Evolutionary conservation across 1,140 invertebrate species (phyloP), one percentile per base, ranked within the genome.

Genomic region (Trigoniulus corallinus): DNA sequence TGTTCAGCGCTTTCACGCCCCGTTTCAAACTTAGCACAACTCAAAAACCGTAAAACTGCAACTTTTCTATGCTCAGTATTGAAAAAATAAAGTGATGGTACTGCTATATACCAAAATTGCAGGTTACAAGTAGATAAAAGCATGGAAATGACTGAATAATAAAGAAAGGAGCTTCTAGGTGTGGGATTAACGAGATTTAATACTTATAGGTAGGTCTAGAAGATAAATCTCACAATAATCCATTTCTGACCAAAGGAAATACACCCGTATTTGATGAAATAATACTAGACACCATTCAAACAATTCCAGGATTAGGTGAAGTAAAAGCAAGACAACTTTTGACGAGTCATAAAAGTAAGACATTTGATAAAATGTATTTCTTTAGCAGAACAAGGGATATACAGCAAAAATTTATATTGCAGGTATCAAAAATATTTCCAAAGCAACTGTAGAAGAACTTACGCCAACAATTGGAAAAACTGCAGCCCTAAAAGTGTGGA

Each of bases 291-390:
- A 27, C 45, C 10, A 10, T 47, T 22, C 20, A 12, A 21, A 12
- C 10, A 10, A 48, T 48, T 10, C 25, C 25, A 48, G n/a, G 29
- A 3, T 13, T 48, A 10, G 47, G 47, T 18, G 25, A 27, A 12
- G 47, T 48, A 18, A 48, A 48, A 48, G 47, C 47, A 3, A 48
- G 37, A 34, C 12, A 24, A 22, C 47, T 48, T 10, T 22, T 48
- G 7, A 7, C 2, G 7, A 20, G 26, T 46, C 26, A 22, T 22
- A 46, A 46, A 22, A 46, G 44, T 23, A 21, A 13, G 13, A 13
- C 20, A 13, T 23, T 10, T 47, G 10, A 47, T 25, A 13, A 3
- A 7, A 23, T 22, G 10, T 23, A 3, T 4, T 25, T 22, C 4
- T 25, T 13, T 22, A 24, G 22, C n/a, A 7, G 10, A 12, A n/a